These are phyloP conservation scores for Hybos culiciformis DNA, from an alignment of 2,888 invertebrate genomes.

Conservation along the genomic window DNA sequence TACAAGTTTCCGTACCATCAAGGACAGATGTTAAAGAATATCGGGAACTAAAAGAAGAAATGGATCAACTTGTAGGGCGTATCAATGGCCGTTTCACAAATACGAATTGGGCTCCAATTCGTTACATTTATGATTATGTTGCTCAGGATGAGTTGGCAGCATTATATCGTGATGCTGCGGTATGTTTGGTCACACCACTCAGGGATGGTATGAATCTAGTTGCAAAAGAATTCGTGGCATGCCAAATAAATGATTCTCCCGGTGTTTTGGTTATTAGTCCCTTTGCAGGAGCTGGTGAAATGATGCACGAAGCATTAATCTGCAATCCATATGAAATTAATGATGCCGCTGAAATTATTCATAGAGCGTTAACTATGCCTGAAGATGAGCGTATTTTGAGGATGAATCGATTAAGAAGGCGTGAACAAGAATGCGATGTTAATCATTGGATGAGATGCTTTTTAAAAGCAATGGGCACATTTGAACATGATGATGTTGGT, in stretches of 20 bases:
- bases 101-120: slow-evolving; percentile 82
- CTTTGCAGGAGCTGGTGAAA: slow-evolving; percentile 84
- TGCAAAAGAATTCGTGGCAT: slow-evolving; percentile 85
- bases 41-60: slow-evolving; percentile 77
- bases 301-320: slow-evolving; percentile 84
- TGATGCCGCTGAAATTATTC: slow-evolving; percentile 74
- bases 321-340: slow-evolving; percentile 84
- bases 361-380: slow-evolving; percentile 79
- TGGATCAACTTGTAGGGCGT: slow-evolving; percentile 72
- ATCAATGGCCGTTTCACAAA: slow-evolving; percentile 84
- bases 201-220: slow-evolving; percentile 87
- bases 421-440: slow-evolving; percentile 72
- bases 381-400: slow-evolving; percentile 74
- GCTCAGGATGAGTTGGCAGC: slow-evolving; percentile 76
- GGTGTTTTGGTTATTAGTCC: slow-evolving; percentile 82
- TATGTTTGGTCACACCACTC: slow-evolving; percentile 75
- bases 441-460: slow-evolving; percentile 82
- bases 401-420: slow-evolving; percentile 69
- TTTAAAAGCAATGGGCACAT: slow-evolving; percentile 72
- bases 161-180: slow-evolving; percentile 73
- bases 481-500: slow-evolving; percentile 70
- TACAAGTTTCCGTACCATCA: slow-evolving; percentile 81
- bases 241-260: slow-evolving; percentile 72
- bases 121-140: slow-evolving; percentile 76
- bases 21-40: slow-evolving; percentile 83